Evolutionary conservation across 2,797 vertebrate genomes (phyloP), one percentile per base, ranked within the genome.

Genomic region (Scolopax rusticola): DNA sequence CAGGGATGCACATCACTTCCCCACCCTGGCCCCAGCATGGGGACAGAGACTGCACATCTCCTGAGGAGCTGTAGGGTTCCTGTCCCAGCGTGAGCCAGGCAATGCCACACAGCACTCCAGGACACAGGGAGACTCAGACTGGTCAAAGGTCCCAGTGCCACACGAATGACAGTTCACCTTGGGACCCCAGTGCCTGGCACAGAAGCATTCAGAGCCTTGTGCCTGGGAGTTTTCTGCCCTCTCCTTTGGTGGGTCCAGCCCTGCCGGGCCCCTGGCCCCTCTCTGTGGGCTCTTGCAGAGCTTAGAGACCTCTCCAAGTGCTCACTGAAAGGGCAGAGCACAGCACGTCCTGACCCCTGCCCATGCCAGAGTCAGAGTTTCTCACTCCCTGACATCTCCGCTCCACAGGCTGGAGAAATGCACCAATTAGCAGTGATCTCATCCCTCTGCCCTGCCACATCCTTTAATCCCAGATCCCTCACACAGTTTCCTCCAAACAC

Each of bases 121-220:
- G 38, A 27, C 18, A 5, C 1, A 7, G 36, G 40, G 60, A 54
- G 14, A n/a, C 18, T 2, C 0, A 0, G 16, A 38, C 33, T 82
- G 75, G 21, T 40, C 2, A 3, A 33, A 15, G 36, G 15, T 28
- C n/a, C 54, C 27, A 7, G 3, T 32, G 24, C 50, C 36, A 8
- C 40, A 51, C 0, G 2, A 23, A 8, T 4, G 3, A 11, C 54
- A 28, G 24, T 16, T 73, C 64, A 40, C 14, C 6, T 1, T 1
- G 27, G 28, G 24, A 65, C 11, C 12, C 56, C 0, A 0, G 18
- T 47, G 32, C 13, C 60, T 0, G 0, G 18, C 38, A 25, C 15
- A 56, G 43, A 23, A 33, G 28, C 30, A 74, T 11, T 23, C 19
- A 3, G 3, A 5, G 16, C 23, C 54, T 80, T 25, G 9, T 50